Evolutionary conservation across 2,888 invertebrate genomes (phyloP).

Genomic region (Arge pagana): DNA sequence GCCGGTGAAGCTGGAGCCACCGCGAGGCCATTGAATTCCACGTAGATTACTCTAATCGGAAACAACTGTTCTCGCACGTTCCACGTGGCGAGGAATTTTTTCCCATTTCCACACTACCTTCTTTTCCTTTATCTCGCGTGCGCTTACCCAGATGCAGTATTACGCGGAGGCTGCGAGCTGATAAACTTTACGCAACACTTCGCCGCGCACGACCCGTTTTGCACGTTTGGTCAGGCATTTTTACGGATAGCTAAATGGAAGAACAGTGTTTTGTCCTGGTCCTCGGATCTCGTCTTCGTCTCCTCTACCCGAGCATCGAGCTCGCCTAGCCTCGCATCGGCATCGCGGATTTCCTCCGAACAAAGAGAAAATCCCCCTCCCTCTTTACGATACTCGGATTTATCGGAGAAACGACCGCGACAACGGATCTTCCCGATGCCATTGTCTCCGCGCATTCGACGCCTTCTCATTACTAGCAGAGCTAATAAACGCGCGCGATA

Average conservation of each 20-base stretch:
- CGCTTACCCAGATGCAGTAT: background rate
- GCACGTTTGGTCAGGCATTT: constrained; percentile 28
- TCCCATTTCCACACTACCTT: too few species aligned
- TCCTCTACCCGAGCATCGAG: background rate
- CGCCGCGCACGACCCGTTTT: background rate
- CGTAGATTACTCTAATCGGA: constrained; percentile 39
- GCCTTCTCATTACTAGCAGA: too few species aligned
- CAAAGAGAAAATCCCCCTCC: constrained; percentile 19
- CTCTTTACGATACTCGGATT: constrained; percentile 7
- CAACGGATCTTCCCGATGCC: too few species aligned
- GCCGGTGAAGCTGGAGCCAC: constrained; percentile 25
- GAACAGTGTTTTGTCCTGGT: constrained; percentile 47
- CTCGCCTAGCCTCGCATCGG: background rate
- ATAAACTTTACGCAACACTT: constrained; percentile 13
- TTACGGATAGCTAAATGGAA: constrained; percentile 54
- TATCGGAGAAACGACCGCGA: background rate
- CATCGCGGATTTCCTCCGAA: constrained; percentile 1
- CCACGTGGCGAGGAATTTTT: constrained; percentile 2
- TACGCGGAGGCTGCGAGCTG: constrained; percentile 9
- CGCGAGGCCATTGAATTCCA: constrained; percentile 37
- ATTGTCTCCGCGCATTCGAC: too few species aligned
- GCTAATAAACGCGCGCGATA: too few species aligned
- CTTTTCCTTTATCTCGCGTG: background rate
- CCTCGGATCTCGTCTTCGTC: constrained; percentile 10
- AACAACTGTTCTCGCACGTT: constrained; percentile 34